Evolutionary conservation across 2,888 invertebrate species (phyloP), one percentile per base, ranked within the genome.

Genomic region (Sphaeridia pumilis): DNA sequence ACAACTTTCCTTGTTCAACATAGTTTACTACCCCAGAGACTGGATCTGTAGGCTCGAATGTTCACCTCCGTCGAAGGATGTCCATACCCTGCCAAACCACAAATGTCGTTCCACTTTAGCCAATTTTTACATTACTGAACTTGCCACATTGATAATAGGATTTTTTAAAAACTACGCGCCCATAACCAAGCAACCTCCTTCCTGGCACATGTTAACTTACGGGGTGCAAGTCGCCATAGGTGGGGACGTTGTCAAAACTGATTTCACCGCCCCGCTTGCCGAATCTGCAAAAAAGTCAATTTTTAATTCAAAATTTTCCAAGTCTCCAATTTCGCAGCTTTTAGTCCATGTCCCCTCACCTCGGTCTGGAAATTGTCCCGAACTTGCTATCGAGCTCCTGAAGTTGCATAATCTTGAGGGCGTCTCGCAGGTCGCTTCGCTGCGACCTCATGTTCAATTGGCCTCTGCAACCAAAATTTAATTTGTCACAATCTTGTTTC

Each of bases 281-380:
- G n/a, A 51, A 51, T 26, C 51, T 51, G 36, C 7, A 42, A 48
- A 12, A 20, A 14, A 4, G 14, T 38, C 38, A 4, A 21, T 20
- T 38, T 20, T 38, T 17, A 38, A 38, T 38, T 38, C 21, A 5
- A 20, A 14, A 20, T 4, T 38, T 20, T 20, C 21, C 38, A 38
- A 20, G 5, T 21, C 38, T 5, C 17, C 17, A 38, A 14, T 38
- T 5, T 17, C n/a, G 10, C 10, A 38, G 5, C 5, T 17, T 4
- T 20, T 17, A 7, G 21, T 5, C 5, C 17, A 4, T n/a, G n/a
- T n/a, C n/a, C n/a, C n/a, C n/a, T 35, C 48, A 64, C 64, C 64
- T 62, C 46, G 64, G 62, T 42, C 64, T 46, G n/a, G 59, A 56
- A 46, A 60, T 64, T 35, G 58, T 49, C 51, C 60, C 64, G 22